phyloP scores from a whole-genome alignment of 2,797 vertebrate genomes.

The Cercopithecus petaurista region DNA sequence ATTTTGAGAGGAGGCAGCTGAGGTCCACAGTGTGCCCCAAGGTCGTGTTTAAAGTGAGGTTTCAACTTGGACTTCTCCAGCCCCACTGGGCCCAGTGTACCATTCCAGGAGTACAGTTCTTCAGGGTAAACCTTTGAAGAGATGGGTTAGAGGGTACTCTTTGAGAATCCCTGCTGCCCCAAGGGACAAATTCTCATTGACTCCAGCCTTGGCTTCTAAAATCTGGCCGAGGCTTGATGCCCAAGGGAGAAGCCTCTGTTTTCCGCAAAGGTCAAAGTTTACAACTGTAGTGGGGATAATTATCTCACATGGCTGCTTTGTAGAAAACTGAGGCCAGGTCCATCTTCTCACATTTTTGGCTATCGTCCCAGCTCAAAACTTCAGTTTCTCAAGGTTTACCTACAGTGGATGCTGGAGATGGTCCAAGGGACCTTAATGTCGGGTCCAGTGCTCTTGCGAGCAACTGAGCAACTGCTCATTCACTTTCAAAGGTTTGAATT shows the following conservation, averaged over 20 bases:
- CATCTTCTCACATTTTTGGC: conserved; percentile 21
- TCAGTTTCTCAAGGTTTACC: neutral
- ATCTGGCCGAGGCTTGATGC: neutral
- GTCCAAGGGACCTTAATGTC: neutral
- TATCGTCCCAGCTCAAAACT: neutral
- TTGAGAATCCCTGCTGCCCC: neutral
- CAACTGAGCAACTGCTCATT: neutral
- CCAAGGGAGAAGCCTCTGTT: neutral
- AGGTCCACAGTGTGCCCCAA: conserved; percentile 7
- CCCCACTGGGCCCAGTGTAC: neutral
- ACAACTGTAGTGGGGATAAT: neutral
- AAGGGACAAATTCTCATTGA: neutral
- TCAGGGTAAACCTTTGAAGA: neutral
- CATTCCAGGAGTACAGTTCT: neutral
- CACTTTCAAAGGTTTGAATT: neutral
- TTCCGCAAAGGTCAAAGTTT: conserved; percentile 18
- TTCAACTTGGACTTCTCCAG: neutral
- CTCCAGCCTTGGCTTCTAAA: neutral
- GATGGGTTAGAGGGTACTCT: neutral
- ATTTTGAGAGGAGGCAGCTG: conserved; percentile 41
- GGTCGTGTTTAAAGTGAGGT: neutral
- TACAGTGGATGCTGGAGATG: neutral
- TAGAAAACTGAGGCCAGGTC: neutral
- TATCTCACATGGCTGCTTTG: neutral
- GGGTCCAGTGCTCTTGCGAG: neutral